phyloP scores from a whole-genome alignment of 1,140 invertebrate genomes.

The Aphelenchoides fujianensis region DNA sequence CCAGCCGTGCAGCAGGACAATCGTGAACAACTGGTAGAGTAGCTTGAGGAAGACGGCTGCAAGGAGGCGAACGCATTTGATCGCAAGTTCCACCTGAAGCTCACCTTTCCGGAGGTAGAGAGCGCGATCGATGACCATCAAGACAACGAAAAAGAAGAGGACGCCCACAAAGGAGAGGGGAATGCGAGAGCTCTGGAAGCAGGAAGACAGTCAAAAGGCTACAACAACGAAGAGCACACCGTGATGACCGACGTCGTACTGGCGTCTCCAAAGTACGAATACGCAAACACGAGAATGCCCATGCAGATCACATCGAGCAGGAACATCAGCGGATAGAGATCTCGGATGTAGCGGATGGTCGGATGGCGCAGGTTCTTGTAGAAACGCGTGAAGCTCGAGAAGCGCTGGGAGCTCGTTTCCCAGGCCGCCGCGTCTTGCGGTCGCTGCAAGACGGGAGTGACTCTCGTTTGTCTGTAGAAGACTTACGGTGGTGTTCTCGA shows the following conservation, averaged over 20 bases:
- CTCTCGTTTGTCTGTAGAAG: background rate
- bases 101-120: slow-evolving; percentile 89
- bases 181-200: slow-evolving; percentile 67
- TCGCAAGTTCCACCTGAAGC: no score
- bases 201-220: background rate
- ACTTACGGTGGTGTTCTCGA: background rate
- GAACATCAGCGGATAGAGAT: slow-evolving; percentile 97
- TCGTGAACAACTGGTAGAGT: slow-evolving; percentile 83
- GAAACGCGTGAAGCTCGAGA: slow-evolving; percentile 65
- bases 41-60: slow-evolving; percentile 82
- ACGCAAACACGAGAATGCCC: slow-evolving; percentile 90
- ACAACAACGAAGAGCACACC: background rate
- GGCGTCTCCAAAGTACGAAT: slow-evolving; percentile 74
- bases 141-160: slow-evolving; percentile 80
- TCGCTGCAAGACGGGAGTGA: background rate
- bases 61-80: no score
- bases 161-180: slow-evolving; percentile 91
- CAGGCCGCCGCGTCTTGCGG: background rate
- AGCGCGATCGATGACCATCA: slow-evolving; percentile 90
- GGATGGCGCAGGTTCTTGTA: slow-evolving; percentile 75
- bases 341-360: slow-evolving; percentile 76
- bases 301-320: slow-evolving; percentile 97
- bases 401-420: background rate
- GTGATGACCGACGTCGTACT: background rate
- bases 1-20: slow-evolving; percentile 90